A percentile compares a stretch with the other conserved stretches of the same genome.
Evolutionary conservation across 2,797 vertebrate species (phyloP).

Genomic region (Mustela erminea): DNA sequence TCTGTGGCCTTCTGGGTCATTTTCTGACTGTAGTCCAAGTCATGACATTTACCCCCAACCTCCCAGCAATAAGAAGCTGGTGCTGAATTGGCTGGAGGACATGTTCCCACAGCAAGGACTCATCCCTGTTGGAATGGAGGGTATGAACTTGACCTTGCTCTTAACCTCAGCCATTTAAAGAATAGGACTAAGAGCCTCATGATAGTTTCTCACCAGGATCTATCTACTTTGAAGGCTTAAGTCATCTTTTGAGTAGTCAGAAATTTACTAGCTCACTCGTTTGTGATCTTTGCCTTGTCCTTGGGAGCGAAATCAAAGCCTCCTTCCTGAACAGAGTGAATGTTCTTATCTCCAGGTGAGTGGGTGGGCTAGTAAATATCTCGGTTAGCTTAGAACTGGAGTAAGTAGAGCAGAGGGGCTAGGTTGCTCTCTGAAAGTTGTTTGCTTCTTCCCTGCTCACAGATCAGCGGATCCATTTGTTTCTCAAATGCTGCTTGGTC

Average conservation of each 20-base stretch:
- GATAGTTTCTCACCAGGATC: background rate
- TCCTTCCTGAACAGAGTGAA: background rate
- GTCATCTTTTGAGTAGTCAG: background rate
- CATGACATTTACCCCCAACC: no score
- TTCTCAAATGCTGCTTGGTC: conserved; percentile 88
- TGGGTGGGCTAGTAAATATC: background rate
- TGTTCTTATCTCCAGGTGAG: background rate
- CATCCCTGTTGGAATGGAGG: background rate
- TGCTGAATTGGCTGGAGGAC: background rate
- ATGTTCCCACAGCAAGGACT: background rate
- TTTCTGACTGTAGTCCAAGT: background rate
- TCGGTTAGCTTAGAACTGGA: background rate
- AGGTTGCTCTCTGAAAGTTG: background rate
- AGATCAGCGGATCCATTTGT: conserved; percentile 88
- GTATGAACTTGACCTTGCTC: background rate
- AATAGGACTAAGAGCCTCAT: background rate
- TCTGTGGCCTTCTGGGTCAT: background rate
- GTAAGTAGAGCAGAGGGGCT: background rate
- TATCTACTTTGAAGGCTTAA: background rate
- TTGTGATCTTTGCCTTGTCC: background rate
- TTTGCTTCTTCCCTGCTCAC: conserved; percentile 38
- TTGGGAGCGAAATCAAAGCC: background rate
- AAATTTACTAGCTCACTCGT: background rate
- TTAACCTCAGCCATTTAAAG: background rate
- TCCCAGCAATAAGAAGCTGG: background rate